Conservation (phyloP, 2,888 invertebrate genomes). For the Notodonta dromedarius region DNA sequence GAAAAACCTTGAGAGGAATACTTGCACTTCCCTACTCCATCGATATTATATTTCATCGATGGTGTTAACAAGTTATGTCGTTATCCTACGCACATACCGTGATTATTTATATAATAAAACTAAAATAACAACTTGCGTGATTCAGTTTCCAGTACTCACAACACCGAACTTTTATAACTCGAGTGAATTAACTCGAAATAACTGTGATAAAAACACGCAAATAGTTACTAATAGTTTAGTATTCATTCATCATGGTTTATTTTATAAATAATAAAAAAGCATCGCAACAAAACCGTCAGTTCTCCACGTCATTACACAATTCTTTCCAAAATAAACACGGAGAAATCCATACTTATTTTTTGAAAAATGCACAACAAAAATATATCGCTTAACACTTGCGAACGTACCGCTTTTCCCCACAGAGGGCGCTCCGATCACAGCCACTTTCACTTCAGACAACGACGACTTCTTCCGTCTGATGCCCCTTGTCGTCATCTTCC, state of each 20-base stretch:
- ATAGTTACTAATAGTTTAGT: too few species aligned
- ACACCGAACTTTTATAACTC: background rate
- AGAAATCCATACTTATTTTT: background rate
- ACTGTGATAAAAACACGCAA: background rate
- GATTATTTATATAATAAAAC: constrained; percentile 30
- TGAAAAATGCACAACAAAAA: constrained; percentile 21
- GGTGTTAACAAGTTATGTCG: constrained; percentile 20
- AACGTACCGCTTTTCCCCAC: constrained; percentile 96
- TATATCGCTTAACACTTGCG: constrained; percentile 21
- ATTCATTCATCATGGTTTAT: too few species aligned
- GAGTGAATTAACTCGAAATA: background rate
- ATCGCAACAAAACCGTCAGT: too few species aligned
- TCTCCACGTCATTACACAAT: too few species aligned
- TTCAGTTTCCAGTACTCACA: background rate
- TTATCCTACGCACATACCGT: constrained; percentile 19
- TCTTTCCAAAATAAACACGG: constrained; percentile 10
- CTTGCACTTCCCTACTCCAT: constrained; percentile 32
- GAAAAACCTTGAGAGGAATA: constrained; percentile 44
- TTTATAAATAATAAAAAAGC: too few species aligned
- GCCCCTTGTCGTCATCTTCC: constrained; percentile 89
- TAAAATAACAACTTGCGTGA: constrained; percentile 16
- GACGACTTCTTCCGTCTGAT: constrained; percentile 95
- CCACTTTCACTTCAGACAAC: constrained; percentile 95
- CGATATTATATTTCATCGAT: constrained; percentile 40
- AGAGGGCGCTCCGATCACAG: constrained; percentile 94